These are phyloP conservation scores for Peromyscus eremicus DNA, from an alignment of 2,797 vertebrate species.

Conservation along the genomic window DNA sequence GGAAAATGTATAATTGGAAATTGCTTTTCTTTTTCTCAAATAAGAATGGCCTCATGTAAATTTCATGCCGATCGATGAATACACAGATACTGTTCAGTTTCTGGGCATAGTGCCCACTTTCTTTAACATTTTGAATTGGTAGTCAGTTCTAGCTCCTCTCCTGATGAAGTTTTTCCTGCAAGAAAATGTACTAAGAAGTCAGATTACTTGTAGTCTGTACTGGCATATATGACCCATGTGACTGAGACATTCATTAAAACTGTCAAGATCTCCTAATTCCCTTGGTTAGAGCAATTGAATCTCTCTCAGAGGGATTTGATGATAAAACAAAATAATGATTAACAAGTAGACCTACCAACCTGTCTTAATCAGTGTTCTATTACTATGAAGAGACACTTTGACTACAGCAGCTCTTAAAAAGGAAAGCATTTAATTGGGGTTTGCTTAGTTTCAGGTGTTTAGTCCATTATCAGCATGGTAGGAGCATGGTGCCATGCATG, in stretches of 20 bases:
- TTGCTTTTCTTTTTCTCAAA: constrained; percentile 32
- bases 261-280: constrained; percentile 1
- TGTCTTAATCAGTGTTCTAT: background rate
- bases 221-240: background rate
- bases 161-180: background rate
- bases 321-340: constrained; percentile 5
- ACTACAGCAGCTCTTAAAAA: background rate
- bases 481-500: background rate
- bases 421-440: background rate
- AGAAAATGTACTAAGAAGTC: background rate
- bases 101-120: background rate
- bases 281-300: background rate
- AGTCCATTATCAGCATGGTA: background rate
- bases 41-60: background rate
- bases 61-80: constrained; percentile 24
- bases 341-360: background rate
- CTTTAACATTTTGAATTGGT: background rate
- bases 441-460: background rate
- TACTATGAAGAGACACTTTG: too few species aligned
- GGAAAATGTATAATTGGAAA: background rate
- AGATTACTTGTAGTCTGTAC: background rate
- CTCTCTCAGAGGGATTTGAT: background rate
- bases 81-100: background rate
- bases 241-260: background rate
- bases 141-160: background rate